These are phyloP conservation scores for Cantharis lateralis DNA, from an alignment of 2,888 invertebrate genomes.

Conservation along the genomic window DNA sequence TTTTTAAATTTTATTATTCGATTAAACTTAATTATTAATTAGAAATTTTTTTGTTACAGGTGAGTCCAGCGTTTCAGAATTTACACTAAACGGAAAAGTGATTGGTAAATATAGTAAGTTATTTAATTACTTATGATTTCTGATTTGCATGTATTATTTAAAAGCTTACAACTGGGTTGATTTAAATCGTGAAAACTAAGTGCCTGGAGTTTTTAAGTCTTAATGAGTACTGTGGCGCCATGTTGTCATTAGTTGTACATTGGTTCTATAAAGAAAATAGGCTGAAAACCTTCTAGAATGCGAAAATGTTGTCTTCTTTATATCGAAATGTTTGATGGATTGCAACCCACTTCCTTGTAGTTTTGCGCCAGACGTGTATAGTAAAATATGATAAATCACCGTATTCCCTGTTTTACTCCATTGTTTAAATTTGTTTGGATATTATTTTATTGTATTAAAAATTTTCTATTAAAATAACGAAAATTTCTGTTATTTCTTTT, in stretches of 20 bases:
- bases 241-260: conserved; percentile 28
- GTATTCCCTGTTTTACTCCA: conserved; percentile 32
- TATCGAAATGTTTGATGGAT: conserved; percentile 40
- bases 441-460: conserved; percentile 14
- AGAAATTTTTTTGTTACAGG: conserved; percentile 11
- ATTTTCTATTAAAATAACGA: background rate
- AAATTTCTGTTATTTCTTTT: background rate
- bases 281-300: conserved; percentile 31
- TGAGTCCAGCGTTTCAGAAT: background rate
- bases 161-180: background rate
- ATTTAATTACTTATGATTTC: background rate
- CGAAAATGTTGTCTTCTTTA: conserved; percentile 35
- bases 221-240: conserved; percentile 28
- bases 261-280: conserved; percentile 29
- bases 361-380: conserved; percentile 35
- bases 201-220: conserved; percentile 22
- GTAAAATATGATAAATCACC: conserved; percentile 40
- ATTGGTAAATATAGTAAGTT: background rate
- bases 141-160: background rate
- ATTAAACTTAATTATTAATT: background rate
- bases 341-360: conserved; percentile 34
- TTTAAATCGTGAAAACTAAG: conserved; percentile 16
- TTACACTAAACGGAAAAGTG: background rate
- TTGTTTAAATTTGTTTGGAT: conserved; percentile 35
- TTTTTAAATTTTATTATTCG: background rate